Evolutionary conservation across 92 coral and sea anemone genomes (phyloP), one percentile per base, ranked within the genome.

Genomic region (Parazoanthus swiftii): DNA sequence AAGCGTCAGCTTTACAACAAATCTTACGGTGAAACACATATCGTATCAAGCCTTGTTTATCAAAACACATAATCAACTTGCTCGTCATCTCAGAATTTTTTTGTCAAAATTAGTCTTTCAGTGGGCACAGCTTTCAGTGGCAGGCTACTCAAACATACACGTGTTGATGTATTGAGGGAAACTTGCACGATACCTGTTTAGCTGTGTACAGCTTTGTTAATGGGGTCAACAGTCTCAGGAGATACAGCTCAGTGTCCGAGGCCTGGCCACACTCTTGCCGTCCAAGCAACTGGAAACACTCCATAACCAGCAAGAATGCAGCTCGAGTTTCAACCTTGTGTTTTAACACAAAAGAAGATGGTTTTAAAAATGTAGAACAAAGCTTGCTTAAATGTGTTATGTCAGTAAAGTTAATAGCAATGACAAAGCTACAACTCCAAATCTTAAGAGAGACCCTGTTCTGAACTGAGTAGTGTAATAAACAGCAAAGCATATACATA

Each of bases 161-260:
- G n/a, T 21, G n/a, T 18, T 63, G 66, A 14, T 14, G 66, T 58
- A 4, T 58, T 58, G 70, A 63, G n/a, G 72, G 26, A 58, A 80
- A 58, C 3, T 58, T 7, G 70, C 70, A 63, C 70, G 6, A 35
- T 82, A 96, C 98, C 98, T 96, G 96, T 92, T 96, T 96, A 6
- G 98, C 98, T 5, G 98, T 94, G 94, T 96, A 94, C 21, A 96
- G 91, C 83, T 96, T 96, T 48, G 94, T 81, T 51, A 94, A 89
- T 9, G 98, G 96, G 14, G 96, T 96, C 74, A 96, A 86, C 39
- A 96, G 90, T 81, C 98, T 91, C 54, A 93, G 68, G n/a, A 94
- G 89, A 9, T 89, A 92, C 56, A 79, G 81, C 23, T 96, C 94
- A 16, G 85, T 83, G 48, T 93, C 93, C 33, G 91, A 80, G 1